phyloP scores from a whole-genome alignment of 2,113 vertebrate genomes.

The Chlamydotis undulata region DNA sequence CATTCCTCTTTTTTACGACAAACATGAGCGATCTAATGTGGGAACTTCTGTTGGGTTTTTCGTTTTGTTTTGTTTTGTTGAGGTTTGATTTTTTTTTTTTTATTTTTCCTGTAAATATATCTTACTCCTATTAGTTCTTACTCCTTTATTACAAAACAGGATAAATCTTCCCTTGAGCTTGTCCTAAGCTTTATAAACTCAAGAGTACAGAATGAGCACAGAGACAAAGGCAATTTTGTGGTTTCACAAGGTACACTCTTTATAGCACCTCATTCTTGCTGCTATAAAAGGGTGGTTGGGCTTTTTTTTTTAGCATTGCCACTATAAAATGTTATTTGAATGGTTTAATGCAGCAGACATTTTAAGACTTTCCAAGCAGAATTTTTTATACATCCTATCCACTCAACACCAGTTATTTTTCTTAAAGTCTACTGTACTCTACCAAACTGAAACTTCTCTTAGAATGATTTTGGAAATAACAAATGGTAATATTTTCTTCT shows the following conservation, averaged over 20 bases:
- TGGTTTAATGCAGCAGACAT: not conserved
- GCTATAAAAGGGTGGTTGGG: not conserved
- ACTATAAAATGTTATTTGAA: not conserved
- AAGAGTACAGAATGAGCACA: not conserved
- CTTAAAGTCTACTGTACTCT: not conserved
- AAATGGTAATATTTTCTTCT: not conserved
- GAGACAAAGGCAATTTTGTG: not conserved
- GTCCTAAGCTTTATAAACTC: not conserved
- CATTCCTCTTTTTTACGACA: not conserved
- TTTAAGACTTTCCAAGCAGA: not conserved
- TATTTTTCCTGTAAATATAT: not conserved
- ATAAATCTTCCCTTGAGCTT: not conserved
- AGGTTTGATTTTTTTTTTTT: fast-evolving
- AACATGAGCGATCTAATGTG: not conserved
- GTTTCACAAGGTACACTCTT: not conserved
- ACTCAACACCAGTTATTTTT: not conserved
- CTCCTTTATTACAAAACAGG: not conserved
- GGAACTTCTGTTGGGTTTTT: not conserved
- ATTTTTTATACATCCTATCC: not conserved
- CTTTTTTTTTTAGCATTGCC: not conserved
- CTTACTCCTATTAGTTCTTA: not conserved
- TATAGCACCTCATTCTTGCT: not conserved
- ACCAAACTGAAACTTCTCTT: not conserved
- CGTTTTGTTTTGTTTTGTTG: not conserved
- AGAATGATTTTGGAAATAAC: not conserved